phyloP scores from a whole-genome alignment of 2,797 vertebrate genomes.

The Anguilla pacifica region DNA sequence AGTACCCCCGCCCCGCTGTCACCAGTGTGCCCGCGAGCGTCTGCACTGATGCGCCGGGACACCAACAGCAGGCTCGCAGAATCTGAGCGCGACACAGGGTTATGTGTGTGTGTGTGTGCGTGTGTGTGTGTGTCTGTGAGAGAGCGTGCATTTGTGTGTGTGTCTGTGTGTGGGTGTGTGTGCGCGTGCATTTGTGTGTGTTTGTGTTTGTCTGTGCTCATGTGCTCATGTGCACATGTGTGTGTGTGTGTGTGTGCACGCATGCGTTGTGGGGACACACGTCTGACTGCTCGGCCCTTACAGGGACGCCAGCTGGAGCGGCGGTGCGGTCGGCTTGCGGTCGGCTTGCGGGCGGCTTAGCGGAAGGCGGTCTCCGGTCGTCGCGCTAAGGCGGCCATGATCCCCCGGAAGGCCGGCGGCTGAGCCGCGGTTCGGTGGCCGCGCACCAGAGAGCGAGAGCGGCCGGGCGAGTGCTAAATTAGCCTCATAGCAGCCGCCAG shows the following conservation, averaged over 20 bases:
- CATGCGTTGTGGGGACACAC: neutral
- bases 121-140: no score
- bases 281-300: neutral
- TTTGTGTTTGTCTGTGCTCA: no score
- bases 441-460: neutral
- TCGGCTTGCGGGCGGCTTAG: conserved; percentile 5
- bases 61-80: neutral
- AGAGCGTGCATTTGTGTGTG: no score
- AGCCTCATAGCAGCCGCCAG: neutral
- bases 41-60: conserved; percentile 11
- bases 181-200: no score
- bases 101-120: neutral
- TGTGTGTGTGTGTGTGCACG: neutral
- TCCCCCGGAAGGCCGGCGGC: conserved; percentile 15
- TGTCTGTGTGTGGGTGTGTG: no score
- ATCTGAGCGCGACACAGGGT: neutral
- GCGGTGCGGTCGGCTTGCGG: neutral
- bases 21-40: neutral
- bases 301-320: neutral
- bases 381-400: conserved; percentile 17
- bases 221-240: no score
- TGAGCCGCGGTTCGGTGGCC: conserved; percentile 24
- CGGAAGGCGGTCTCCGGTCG: neutral
- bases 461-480: conserved; percentile 17
- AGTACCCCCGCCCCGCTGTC: neutral